Conservation (phyloP, 2,797 vertebrate species). For the Falco novaeseelandiae region DNA sequence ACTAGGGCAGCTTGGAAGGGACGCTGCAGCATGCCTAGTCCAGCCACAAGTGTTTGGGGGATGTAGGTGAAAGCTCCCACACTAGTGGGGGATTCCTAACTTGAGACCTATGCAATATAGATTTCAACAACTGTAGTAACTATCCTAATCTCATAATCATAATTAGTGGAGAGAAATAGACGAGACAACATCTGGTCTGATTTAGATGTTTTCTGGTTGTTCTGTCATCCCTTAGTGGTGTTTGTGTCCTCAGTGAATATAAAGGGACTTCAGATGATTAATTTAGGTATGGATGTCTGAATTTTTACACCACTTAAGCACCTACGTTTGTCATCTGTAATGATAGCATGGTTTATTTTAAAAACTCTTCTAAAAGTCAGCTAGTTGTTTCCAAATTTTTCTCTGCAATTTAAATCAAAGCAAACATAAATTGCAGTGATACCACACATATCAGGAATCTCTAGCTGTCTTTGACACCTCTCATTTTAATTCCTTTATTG, state of each 20-base stretch:
- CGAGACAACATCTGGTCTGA: not conserved
- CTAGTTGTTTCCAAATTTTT: not conserved
- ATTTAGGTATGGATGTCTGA: not conserved
- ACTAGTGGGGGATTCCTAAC: not conserved
- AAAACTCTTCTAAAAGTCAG: not conserved
- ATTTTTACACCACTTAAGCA: not conserved
- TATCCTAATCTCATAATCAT: not conserved
- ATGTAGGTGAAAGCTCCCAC: no score
- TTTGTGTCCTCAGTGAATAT: not conserved
- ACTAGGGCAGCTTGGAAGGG: not conserved
- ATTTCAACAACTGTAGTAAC: not conserved
- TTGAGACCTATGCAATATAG: not conserved
- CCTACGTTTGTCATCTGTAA: not conserved
- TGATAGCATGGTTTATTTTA: not conserved
- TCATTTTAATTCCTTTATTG: not conserved
- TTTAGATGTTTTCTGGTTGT: not conserved
- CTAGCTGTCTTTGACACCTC: not conserved
- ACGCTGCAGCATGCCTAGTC: not conserved
- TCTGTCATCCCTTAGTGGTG: not conserved
- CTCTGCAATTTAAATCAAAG: not conserved
- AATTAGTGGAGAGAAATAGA: not conserved
- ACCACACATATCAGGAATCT: not conserved
- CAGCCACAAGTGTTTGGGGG: not conserved
- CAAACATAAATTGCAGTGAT: not conserved
- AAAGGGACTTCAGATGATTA: not conserved